Evolutionary conservation across 2,888 invertebrate species (phyloP), one percentile per base, ranked within the genome.

Genomic region (Monochamus alternatus): DNA sequence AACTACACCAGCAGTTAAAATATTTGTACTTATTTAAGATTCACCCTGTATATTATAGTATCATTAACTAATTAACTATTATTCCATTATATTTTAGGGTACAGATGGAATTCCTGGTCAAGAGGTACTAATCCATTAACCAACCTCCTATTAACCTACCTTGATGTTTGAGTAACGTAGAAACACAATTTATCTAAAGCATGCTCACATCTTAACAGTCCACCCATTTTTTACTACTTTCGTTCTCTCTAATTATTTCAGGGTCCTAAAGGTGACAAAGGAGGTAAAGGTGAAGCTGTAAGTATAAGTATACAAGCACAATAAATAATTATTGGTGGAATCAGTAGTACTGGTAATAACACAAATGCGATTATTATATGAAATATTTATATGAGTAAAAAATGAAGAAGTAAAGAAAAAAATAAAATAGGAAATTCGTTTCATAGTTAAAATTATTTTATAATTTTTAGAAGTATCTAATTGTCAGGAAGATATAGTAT

Each of bases 91-190:
- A 85, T 93, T 93, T 88, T 92, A 97, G 97, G 97, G 97, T 86
- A 97, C 97, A 79, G 97, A 97, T 89, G 97, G 97, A 87, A 97
- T 97, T 88, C 97, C 97, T 86, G 97, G 97, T 87, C 93, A 94
- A 91, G 96, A 96, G 94, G 95, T 95, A 91, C 90, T 84, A 83
- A 86, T 80, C 76, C 55, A 66, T 67, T 81, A 74, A 66, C 64
- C 51, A 22, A 22, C 22, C 22, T 22, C 22, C 22, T 14, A 65
- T 32, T 59, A 10, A 77, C 69, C 74, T 73, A 77, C 32, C 9
- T 14, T 68, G 31, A 14, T 59, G 38, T 62, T 14, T n/a, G 44
- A 60, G 62, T 70, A 62, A 66, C 31, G 52, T 66, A 66, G 66
- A 14, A 43, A 43, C 51, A 47, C 31, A 30, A 3, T 38, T 10